Percentiles rank a stretch among this genome's conserved stretches.
phyloP scores from a whole-genome alignment of 2,888 invertebrate species.

The Morinoia aosen region DNA sequence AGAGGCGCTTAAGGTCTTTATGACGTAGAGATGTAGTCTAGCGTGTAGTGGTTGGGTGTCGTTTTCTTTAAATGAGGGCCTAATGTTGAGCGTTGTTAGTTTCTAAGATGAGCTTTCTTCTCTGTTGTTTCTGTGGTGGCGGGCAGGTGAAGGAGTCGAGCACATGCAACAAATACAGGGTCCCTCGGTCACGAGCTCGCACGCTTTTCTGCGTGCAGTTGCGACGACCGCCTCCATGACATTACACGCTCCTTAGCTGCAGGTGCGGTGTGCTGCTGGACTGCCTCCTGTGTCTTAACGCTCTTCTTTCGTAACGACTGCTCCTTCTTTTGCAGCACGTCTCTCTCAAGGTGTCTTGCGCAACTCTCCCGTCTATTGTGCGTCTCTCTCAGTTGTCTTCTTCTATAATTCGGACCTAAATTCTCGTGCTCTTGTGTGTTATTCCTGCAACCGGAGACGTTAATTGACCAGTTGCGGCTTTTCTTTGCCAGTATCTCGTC shows the following conservation, averaged over 20 bases:
- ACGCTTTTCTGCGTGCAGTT: background rate
- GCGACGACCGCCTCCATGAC: constrained; percentile 1
- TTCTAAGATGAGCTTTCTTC: constrained; percentile 26
- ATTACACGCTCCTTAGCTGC: background rate
- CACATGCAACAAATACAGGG: constrained; percentile 43
- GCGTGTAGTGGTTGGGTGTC: constrained; percentile 50
- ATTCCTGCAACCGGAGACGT: background rate
- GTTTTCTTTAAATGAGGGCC: constrained; percentile 39
- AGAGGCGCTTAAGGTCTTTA: constrained; percentile 41
- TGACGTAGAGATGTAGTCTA: constrained; percentile 30
- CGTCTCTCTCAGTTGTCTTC: background rate
- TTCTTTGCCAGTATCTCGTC: background rate
- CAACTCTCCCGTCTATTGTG: background rate
- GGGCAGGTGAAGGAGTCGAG: constrained; percentile 12
- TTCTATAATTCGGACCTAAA: background rate
- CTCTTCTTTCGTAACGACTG: background rate
- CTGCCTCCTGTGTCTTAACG: constrained; percentile 12
- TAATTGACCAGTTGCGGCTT: background rate
- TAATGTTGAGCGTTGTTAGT: constrained; percentile 47
- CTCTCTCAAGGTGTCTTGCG: background rate
- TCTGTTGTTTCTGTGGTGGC: constrained; percentile 24
- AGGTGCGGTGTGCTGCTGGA: background rate
- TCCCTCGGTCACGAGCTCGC: background rate
- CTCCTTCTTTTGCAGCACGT: background rate
- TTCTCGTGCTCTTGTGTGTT: background rate